Evolutionary conservation across 2,888 invertebrate species (phyloP), one percentile per base, ranked within the genome.

Genomic region (Sussaba pulchella): DNA sequence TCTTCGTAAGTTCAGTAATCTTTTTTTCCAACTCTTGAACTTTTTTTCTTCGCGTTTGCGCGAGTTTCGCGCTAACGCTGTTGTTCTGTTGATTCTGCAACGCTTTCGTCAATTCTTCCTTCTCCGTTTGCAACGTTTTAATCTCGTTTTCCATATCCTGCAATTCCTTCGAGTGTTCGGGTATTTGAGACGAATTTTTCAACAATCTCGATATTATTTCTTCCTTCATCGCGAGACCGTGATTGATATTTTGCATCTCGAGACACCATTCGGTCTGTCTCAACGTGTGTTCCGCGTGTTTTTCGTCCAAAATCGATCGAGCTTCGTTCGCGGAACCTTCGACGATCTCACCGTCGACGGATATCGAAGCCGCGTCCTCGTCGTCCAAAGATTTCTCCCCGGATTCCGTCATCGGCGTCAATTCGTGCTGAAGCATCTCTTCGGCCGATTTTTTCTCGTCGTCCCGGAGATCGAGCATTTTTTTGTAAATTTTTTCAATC

Each of bases 201-300:
- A n/a, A 26, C 31, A 57, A 9, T 0, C 31, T 14, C 2, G 14
- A 6, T 4, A 57, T 8, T 5, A 57, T 26, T 1, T 57, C 31
- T 14, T 36, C 14, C 5, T 31, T n/a, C 31, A 57, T 6, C 17
- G 31, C 57, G 57, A 57, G 14, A 6, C 57, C 26, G 26, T 26
- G 57, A 36, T 57, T 57, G 1, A 57, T 26, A 9, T 17, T 26
- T 26, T 57, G 57, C 26, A 57, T 26, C 31, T 57, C 57, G 14
- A 17, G 26, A 9, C 31, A 57, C 10, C 17, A n/a, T 2, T 57
- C 57, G 8, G 31, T 17, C 9, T 57, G 31, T 5, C 17, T 26
- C 31, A 57, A 17, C 31, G 31, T 36, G 31, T 31, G 57, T 57
- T 14, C 31, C 36, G 57, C 57, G 17, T 57, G 8, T 31, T 57